phyloP scores from a whole-genome alignment of 2,113 vertebrate genomes.

The Anhinga rufa region DNA sequence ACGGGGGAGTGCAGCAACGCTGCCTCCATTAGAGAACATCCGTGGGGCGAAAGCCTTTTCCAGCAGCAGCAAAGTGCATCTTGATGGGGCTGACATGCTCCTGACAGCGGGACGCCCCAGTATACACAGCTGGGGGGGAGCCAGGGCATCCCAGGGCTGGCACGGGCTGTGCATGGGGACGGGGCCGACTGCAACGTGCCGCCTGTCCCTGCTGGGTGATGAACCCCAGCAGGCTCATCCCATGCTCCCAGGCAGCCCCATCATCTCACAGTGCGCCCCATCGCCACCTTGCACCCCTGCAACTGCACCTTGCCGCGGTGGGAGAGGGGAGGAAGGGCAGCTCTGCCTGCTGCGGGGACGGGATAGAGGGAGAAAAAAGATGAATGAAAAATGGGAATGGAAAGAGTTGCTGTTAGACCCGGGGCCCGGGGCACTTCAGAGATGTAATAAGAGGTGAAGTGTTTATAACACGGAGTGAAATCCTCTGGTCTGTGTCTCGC shows the following conservation, averaged over 20 bases:
- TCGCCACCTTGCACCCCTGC: background rate
- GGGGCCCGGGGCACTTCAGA: background rate
- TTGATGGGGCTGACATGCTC: background rate
- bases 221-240: rapidly evolving
- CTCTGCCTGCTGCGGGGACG: too few relatives aligned
- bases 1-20: rapidly evolving
- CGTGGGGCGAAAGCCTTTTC: background rate
- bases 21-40: background rate
- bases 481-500: background rate
- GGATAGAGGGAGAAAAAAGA: background rate
- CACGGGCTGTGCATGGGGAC: background rate
- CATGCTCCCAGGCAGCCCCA: background rate
- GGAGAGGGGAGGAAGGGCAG: too few relatives aligned
- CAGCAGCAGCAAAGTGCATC: background rate
- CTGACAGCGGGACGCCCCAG: background rate
- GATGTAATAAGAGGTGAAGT: background rate
- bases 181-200: background rate
- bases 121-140: rapidly evolving
- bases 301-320: rapidly evolving
- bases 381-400: background rate
- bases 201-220: background rate
- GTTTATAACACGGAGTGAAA: background rate
- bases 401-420: background rate
- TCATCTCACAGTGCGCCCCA: rapidly evolving
- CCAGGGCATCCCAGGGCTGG: background rate